A percentile compares a stretch with the other conserved stretches of the same genome.
phyloP scores from a whole-genome alignment of 2,797 vertebrate species.

The Pelochelys cantorii region DNA sequence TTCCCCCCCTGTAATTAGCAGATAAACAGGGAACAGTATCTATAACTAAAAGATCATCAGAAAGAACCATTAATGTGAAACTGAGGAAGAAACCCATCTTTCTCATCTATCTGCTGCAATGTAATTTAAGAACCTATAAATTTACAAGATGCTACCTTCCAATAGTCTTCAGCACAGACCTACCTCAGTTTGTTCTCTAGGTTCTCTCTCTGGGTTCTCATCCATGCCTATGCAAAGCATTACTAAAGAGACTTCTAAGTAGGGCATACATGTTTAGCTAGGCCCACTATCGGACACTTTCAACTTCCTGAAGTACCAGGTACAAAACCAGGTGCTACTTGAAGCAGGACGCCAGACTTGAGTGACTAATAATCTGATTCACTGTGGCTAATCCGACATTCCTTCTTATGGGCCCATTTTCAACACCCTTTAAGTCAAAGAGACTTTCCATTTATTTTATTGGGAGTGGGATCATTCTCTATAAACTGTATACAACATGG shows the following conservation, averaged over 20 bases:
- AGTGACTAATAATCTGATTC: neutral
- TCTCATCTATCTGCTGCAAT: neutral
- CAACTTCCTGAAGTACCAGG: neutral
- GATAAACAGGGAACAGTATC: conserved; percentile 13
- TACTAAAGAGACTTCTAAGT: too few relatives aligned
- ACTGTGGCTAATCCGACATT: neutral
- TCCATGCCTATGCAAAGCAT: too few relatives aligned
- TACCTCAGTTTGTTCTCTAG: conserved; percentile 36
- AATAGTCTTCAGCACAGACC: conserved; percentile 20
- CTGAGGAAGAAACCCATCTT: neutral
- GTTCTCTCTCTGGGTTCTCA: too few relatives aligned
- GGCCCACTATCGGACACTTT: neutral
- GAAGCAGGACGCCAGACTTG: neutral
- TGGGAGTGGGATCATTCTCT: neutral
- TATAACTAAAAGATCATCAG: neutral
- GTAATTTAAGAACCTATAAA: neutral
- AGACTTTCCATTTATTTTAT: neutral
- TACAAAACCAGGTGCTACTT: neutral
- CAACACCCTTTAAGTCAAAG: neutral
- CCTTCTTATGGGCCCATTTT: neutral
- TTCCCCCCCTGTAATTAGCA: neutral
- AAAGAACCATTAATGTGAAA: neutral
- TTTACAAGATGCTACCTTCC: neutral
- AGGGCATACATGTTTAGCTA: too few relatives aligned
- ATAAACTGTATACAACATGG: neutral